phyloP scores from a whole-genome alignment of 1,140 invertebrate species.

The Grapholita molesta region DNA sequence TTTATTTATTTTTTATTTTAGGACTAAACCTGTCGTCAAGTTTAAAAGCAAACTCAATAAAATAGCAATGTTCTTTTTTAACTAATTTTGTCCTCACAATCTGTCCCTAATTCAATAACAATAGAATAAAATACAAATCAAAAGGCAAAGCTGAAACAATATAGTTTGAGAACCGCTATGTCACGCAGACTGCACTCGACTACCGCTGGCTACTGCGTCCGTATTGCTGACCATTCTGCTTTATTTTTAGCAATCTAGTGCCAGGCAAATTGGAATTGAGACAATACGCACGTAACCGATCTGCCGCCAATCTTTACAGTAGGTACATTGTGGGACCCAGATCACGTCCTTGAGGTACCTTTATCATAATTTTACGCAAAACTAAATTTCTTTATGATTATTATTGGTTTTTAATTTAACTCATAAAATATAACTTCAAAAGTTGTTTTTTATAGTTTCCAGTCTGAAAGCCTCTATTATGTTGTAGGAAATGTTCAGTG shows the following conservation, averaged over 20 bases:
- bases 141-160: too few relatives aligned
- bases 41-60: too few relatives aligned
- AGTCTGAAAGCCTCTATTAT: not conserved
- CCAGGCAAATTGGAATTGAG: not conserved
- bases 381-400: not conserved
- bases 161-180: constrained; percentile 22
- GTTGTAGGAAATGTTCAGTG: not conserved
- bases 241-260: not conserved
- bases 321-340: not conserved
- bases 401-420: not conserved
- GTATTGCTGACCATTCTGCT: not conserved
- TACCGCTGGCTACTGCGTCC: constrained; percentile 14
- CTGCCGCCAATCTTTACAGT: not conserved
- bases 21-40: too few relatives aligned
- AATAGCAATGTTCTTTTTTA: too few relatives aligned
- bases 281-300: not conserved
- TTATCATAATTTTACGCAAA: not conserved
- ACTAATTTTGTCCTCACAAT: too few relatives aligned
- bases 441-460: not conserved
- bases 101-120: too few relatives aligned
- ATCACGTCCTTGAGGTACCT: not conserved
- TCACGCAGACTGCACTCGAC: constrained; percentile 10
- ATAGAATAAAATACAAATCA: too few relatives aligned
- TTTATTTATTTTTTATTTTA: too few relatives aligned
- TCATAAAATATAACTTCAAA: not conserved